These are phyloP conservation scores for Stenopsyche tienmushanensis DNA, from an alignment of 1,140 invertebrate species.

Conservation along the genomic window DNA sequence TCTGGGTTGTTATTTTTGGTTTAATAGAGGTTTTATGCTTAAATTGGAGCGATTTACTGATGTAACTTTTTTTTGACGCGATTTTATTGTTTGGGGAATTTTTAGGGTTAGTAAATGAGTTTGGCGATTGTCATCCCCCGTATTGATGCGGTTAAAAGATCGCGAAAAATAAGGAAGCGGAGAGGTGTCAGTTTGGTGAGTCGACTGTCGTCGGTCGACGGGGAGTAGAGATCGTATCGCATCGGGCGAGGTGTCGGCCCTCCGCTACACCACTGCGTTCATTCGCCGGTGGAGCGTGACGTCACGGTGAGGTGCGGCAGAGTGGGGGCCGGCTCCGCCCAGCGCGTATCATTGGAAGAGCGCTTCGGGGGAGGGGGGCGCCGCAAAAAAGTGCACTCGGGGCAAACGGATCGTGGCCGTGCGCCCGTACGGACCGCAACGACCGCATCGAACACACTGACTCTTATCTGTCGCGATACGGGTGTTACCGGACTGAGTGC, in stretches of 20 bases:
- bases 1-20: too few species aligned
- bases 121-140: too few species aligned
- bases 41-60: too few species aligned
- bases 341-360: constrained; percentile 27
- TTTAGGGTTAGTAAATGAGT: too few species aligned
- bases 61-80: too few species aligned
- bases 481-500: not conserved
- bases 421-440: constrained; percentile 3
- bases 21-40: too few species aligned
- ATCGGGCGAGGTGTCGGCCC: not conserved
- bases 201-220: not conserved
- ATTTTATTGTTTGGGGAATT: too few species aligned
- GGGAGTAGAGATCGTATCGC: not conserved
- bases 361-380: constrained; percentile 24
- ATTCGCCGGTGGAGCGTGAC: constrained; percentile 33
- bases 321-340: constrained; percentile 28
- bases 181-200: too few species aligned
- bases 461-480: not conserved
- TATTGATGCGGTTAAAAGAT: too few species aligned
- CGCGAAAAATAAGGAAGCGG: too few species aligned
- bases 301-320: constrained; percentile 18
- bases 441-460: not conserved
- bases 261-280: not conserved
- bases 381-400: not conserved
- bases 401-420: constrained; percentile 31